These are phyloP conservation scores for Labroides dimidiatus DNA, from an alignment of 2,797 vertebrate species.

Conservation along the genomic window DNA sequence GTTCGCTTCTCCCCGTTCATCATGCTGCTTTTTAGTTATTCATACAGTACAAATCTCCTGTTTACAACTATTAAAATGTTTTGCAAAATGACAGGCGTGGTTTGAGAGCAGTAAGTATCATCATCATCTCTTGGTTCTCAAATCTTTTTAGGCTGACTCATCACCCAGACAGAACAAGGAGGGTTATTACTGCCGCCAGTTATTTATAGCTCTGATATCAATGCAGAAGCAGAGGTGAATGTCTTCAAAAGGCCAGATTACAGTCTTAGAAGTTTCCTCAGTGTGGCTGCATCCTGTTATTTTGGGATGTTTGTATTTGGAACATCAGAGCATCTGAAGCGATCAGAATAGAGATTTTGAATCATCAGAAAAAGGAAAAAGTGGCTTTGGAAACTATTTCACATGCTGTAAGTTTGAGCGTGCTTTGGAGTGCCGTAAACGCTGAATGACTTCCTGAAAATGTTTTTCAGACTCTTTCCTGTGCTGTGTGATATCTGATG, in stretches of 20 bases:
- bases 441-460: no score
- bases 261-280: constrained; percentile 41
- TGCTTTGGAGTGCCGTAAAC: neutral
- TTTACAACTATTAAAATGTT: neutral
- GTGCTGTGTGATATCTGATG: no score
- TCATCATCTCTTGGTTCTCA: constrained; percentile 1
- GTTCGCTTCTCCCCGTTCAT: neutral
- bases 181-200: constrained; percentile 12
- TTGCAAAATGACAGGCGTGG: neutral
- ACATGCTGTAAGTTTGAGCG: neutral
- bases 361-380: neutral
- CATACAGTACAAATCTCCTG: neutral
- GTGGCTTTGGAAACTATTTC: neutral
- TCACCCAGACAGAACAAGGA: constrained; percentile 48
- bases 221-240: constrained; percentile 34
- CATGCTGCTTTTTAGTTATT: neutral
- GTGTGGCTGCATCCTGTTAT: constrained; percentile 50
- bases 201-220: constrained; percentile 64
- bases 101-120: constrained; percentile 18
- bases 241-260: constrained; percentile 51
- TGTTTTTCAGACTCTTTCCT: no score
- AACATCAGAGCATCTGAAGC: constrained; percentile 7
- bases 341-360: constrained; percentile 17
- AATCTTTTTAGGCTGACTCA: constrained; percentile 45
- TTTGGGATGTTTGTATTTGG: constrained; percentile 38